These are phyloP conservation scores for Homarus americanus DNA, from an alignment of 1,140 invertebrate genomes.

Conservation along the genomic window DNA sequence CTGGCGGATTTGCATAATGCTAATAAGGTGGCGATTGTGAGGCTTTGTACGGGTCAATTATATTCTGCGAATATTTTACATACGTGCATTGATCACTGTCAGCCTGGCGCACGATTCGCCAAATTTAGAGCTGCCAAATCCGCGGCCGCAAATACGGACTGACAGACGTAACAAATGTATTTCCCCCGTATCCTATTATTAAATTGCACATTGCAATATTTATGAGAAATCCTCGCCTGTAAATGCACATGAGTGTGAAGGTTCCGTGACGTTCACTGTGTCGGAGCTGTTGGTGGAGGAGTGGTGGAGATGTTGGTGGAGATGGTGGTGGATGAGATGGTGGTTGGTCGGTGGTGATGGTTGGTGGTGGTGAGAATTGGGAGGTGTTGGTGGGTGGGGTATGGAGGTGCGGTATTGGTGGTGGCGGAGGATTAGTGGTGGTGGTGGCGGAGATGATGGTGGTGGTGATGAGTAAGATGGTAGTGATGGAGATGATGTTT, in stretches of 20 bases:
- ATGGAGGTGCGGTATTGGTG: neutral
- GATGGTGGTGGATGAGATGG: neutral
- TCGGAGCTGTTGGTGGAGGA: neutral
- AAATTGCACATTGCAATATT: constrained; percentile 71
- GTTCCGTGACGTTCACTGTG: constrained; percentile 47
- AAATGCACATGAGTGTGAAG: constrained; percentile 56
- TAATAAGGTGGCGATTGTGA: constrained; percentile 72
- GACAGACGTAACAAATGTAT: constrained; percentile 69
- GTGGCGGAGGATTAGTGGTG: neutral
- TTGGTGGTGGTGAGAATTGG: neutral
- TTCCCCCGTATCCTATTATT: constrained; percentile 71
- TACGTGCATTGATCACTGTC: constrained; percentile 68
- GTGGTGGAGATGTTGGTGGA: neutral
- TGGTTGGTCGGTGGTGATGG: neutral
- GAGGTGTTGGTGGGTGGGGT: neutral
- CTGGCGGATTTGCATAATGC: constrained; percentile 66
- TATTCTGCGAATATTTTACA: constrained; percentile 70
- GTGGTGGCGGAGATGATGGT: neutral
- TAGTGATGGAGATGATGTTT: neutral
- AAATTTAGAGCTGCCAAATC: constrained; percentile 69
- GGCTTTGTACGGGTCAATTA: constrained; percentile 69
- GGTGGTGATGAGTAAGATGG: neutral
- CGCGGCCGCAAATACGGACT: constrained; percentile 55
- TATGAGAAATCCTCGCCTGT: constrained; percentile 67
- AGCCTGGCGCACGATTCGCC: constrained; percentile 61